Percentiles rank a stretch among this genome's conserved stretches.
Evolutionary conservation across 2,113 vertebrate species (phyloP).

Genomic region (Gopherus flavomarginatus): DNA sequence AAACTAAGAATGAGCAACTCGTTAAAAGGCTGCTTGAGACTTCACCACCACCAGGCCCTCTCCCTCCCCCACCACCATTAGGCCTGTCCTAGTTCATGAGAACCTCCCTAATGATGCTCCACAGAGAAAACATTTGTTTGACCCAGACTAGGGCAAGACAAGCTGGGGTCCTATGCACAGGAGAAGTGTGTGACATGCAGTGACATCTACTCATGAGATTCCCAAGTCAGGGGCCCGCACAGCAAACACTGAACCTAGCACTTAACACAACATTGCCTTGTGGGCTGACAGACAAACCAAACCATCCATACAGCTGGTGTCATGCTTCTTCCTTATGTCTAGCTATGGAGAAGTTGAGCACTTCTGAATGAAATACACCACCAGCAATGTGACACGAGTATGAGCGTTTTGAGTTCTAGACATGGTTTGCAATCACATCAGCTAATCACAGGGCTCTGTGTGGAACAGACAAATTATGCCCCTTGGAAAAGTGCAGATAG

Average conservation of each 20-base stretch:
- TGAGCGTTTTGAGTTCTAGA: neutral
- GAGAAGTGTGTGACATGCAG: neutral
- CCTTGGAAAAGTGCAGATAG: neutral
- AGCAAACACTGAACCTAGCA: neutral
- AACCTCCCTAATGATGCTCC: neutral
- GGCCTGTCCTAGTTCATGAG: accelerated
- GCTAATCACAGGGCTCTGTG: neutral
- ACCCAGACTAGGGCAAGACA: neutral
- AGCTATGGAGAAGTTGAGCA: neutral
- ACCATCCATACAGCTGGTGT: neutral
- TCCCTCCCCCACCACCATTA: accelerated
- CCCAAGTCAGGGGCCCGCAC: neutral
- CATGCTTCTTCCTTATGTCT: neutral
- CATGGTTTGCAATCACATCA: neutral
- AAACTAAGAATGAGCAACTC: accelerated
- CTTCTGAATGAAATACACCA: neutral
- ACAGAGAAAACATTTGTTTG: neutral
- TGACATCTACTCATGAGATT: neutral
- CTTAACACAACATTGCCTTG: neutral
- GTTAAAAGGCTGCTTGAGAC: neutral
- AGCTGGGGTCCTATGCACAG: neutral
- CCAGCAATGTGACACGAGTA: neutral
- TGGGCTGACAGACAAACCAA: neutral
- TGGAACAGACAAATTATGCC: neutral
- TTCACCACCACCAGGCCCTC: neutral